Percentiles rank a stretch among this genome's conserved stretches.
These are phyloP conservation scores for Sprattus sprattus DNA, from an alignment of 2,113 vertebrate species.

Conservation along the genomic window DNA sequence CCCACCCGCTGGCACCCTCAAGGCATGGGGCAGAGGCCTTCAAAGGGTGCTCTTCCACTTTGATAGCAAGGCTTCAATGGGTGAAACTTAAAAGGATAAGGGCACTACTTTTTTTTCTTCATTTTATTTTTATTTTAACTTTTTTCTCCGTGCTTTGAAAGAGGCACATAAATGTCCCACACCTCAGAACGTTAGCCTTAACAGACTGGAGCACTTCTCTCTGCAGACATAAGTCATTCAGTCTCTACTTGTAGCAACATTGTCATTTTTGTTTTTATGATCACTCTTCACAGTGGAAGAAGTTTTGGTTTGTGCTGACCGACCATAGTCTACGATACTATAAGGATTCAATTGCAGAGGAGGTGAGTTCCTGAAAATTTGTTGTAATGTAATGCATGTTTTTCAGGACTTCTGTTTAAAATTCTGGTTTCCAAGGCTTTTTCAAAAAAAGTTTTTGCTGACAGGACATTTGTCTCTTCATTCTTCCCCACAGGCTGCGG, in stretches of 20 bases:
- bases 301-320: constrained; percentile 79
- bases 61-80: constrained; percentile 54
- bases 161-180: constrained; percentile 21
- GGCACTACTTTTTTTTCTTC: constrained; percentile 23
- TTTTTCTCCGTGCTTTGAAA: constrained; percentile 21
- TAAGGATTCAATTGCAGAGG: constrained; percentile 79
- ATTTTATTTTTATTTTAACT: neutral
- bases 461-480: neutral
- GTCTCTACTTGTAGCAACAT: neutral
- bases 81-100: constrained; percentile 46
- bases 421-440: neutral
- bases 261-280: constrained; percentile 22
- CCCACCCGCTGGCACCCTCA: constrained; percentile 1
- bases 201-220: constrained; percentile 14
- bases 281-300: constrained; percentile 71
- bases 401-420: neutral
- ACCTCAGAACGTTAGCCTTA: neutral
- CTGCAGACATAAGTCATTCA: neutral
- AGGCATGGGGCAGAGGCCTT: constrained; percentile 44
- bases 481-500: constrained; percentile 65
- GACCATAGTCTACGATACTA: constrained; percentile 80
- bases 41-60: constrained; percentile 43
- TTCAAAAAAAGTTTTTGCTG: neutral
- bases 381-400: too few species aligned
- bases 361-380: constrained; percentile 55